Percentiles rank a stretch among this genome's conserved stretches.
Evolutionary conservation across 2,113 vertebrate species (phyloP).

Genomic region (Taurulus bubalis): DNA sequence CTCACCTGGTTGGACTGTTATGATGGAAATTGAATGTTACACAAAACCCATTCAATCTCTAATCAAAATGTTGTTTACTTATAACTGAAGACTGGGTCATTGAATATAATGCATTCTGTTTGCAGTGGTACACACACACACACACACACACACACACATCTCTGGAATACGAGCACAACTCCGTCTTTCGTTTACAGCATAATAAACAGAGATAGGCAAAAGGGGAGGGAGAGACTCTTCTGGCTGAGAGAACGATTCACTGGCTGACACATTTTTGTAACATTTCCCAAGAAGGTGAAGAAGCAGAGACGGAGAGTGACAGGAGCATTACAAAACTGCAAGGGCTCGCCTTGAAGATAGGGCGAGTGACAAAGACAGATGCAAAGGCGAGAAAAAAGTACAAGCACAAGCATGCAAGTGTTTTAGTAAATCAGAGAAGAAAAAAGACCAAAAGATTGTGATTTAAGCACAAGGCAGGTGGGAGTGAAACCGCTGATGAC

Average conservation of each 20-base stretch:
- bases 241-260: background rate
- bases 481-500: slow-evolving; percentile 22
- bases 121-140: background rate
- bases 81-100: too few relatives aligned
- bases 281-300: slow-evolving; percentile 3
- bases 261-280: slow-evolving; percentile 22
- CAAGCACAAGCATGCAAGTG: background rate
- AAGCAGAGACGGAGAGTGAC: background rate
- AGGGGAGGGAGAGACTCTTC: background rate
- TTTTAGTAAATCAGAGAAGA: background rate
- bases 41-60: background rate
- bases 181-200: slow-evolving; percentile 50
- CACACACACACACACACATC: too few relatives aligned
- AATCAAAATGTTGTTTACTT: background rate
- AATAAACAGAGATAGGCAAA: slow-evolving; percentile 41
- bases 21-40: background rate
- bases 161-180: slow-evolving; percentile 32
- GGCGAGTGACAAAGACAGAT: background rate
- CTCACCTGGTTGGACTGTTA: background rate
- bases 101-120: too few relatives aligned
- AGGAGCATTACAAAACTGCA: background rate
- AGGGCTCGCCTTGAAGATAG: background rate
- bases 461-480: background rate
- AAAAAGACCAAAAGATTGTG: slow-evolving; percentile 19
- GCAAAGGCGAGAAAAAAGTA: background rate